Conservation (phyloP, 2,113 vertebrate genomes). For the Seriola quinqueradiata region DNA sequence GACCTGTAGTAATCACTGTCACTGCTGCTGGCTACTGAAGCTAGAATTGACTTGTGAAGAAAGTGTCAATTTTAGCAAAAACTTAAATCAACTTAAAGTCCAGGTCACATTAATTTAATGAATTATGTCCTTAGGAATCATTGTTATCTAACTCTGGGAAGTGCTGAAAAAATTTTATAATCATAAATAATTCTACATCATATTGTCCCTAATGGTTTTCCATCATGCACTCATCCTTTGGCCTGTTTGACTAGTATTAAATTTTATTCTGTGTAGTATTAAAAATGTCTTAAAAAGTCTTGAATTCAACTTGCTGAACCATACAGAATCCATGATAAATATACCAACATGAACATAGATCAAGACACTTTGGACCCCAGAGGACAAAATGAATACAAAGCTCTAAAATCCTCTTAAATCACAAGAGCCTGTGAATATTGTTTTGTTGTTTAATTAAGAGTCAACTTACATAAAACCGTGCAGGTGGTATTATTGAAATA, state of each 20-base stretch:
- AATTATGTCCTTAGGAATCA: background rate
- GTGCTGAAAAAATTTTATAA: background rate
- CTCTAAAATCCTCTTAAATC: background rate
- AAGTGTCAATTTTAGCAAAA: too few species aligned
- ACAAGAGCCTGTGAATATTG: background rate
- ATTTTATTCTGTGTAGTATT: background rate
- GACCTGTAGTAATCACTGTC: too few species aligned
- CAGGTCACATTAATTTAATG: background rate
- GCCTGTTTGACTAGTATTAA: background rate
- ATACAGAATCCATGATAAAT: background rate
- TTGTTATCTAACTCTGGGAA: background rate
- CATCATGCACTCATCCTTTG: background rate
- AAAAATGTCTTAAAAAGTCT: background rate
- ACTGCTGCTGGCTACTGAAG: too few species aligned
- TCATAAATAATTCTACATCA: background rate
- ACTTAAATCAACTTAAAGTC: too few species aligned
- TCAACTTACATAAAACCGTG: slow-evolving; percentile 84
- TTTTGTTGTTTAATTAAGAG: background rate
- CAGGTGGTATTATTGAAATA: slow-evolving; percentile 78
- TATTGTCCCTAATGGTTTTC: background rate
- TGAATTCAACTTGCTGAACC: background rate
- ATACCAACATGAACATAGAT: background rate
- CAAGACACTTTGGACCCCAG: background rate
- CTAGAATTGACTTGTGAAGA: too few species aligned
- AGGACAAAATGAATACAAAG: background rate